These are phyloP conservation scores for Ectropis grisescens DNA, from an alignment of 1,140 invertebrate species.

Conservation along the genomic window DNA sequence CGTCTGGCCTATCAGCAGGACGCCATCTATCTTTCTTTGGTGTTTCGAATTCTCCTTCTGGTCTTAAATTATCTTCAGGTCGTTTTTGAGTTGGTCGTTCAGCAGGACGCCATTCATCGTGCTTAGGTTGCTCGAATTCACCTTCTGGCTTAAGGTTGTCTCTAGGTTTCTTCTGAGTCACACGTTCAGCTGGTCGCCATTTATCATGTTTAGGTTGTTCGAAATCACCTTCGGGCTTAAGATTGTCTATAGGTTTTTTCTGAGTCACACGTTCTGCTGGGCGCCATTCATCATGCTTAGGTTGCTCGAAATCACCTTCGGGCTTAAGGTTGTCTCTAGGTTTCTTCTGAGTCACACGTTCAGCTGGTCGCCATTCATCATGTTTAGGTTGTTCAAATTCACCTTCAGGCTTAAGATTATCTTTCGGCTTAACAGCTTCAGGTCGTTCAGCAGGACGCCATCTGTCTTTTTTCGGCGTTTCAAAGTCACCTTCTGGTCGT, in stretches of 20 bases:
- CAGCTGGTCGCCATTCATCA: conserved; percentile 54
- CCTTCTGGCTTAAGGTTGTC: conserved; percentile 76
- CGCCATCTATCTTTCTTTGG: conserved; percentile 67
- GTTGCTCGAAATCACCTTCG: conserved; percentile 68
- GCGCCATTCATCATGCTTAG: conserved; percentile 47
- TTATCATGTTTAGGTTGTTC: conserved; percentile 57
- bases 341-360: conserved; percentile 58
- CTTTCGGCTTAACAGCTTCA: conserved; percentile 49
- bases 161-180: conserved; percentile 61
- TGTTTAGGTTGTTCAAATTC: conserved; percentile 71
- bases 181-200: conserved; percentile 71
- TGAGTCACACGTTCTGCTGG: conserved; percentile 54
- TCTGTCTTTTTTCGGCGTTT: conserved; percentile 66
- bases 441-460: conserved; percentile 66
- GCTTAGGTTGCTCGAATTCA: conserved; percentile 40
- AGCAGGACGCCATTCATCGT: conserved; percentile 36
- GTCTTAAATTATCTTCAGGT: conserved; percentile 66
- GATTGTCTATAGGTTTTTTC: conserved; percentile 71
- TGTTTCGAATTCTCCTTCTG: conserved; percentile 70
- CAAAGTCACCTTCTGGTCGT: conserved; percentile 57
- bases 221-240: conserved; percentile 75
- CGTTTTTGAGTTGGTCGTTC: conserved; percentile 48
- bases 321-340: conserved; percentile 72
- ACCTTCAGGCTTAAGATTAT: conserved; percentile 75
- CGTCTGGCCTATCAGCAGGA: conserved; percentile 66